Percentiles rank a stretch among this genome's conserved stretches.
Evolutionary conservation across 2,797 vertebrate genomes (phyloP).

Genomic region (Tolypeutes matacus): DNA sequence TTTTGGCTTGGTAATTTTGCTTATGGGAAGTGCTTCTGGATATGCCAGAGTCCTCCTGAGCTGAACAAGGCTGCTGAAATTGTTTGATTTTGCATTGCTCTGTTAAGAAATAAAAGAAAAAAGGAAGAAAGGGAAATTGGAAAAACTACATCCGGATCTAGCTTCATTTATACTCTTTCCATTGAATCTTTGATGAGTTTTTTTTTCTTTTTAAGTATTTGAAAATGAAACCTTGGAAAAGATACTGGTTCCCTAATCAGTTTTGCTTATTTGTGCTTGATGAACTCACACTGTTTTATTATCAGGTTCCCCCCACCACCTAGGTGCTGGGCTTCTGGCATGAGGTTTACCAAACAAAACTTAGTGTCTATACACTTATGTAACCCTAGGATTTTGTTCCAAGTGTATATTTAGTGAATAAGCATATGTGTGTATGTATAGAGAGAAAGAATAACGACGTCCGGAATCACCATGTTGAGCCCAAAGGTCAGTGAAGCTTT

Average conservation of each 20-base stretch:
- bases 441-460: neutral
- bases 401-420: neutral
- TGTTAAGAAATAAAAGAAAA: conserved; percentile 28
- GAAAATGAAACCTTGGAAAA: conserved; percentile 51
- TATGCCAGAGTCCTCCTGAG: neutral
- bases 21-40: neutral
- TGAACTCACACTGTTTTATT: conserved; percentile 37
- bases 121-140: neutral
- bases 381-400: neutral
- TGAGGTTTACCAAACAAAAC: conserved; percentile 46
- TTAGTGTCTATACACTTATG: neutral
- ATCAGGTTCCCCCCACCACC: neutral
- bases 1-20: neutral
- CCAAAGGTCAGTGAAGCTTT: neutral
- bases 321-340: conserved; percentile 16
- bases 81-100: neutral
- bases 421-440: neutral
- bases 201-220: neutral
- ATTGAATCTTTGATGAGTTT: neutral
- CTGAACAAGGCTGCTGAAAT: neutral
- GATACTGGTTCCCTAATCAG: neutral
- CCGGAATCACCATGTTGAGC: neutral
- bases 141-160: neutral
- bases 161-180: neutral
- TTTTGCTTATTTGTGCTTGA: conserved; percentile 10